A percentile compares a stretch with the other conserved stretches of the same genome.
These are phyloP conservation scores for Colius striatus DNA, from an alignment of 2,113 vertebrate genomes.

Conservation along the genomic window DNA sequence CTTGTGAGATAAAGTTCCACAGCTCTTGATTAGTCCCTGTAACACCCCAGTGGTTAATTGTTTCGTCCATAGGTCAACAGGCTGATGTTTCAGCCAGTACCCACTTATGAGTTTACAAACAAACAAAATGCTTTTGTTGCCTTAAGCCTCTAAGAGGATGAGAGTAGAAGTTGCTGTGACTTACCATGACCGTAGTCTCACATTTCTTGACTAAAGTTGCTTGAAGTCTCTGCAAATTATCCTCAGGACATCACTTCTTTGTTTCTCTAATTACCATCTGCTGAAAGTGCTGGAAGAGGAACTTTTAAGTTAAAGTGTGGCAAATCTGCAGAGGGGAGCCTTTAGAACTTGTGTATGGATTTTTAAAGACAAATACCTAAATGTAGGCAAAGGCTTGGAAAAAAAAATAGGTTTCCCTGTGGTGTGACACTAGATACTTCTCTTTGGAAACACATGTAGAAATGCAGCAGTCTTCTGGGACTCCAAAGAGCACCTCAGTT, in stretches of 20 bases:
- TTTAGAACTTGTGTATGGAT: neutral
- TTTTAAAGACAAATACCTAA: slow-evolving; percentile 27
- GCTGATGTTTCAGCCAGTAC: neutral
- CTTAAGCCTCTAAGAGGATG: slow-evolving; percentile 9
- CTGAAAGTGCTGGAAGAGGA: neutral
- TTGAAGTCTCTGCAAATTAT: neutral
- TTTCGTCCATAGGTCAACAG: neutral
- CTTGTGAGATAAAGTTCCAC: neutral
- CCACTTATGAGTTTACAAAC: neutral
- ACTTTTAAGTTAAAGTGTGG: neutral
- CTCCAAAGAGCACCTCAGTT: slow-evolving; percentile 55
- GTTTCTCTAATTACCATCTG: neutral
- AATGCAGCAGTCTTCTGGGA: slow-evolving; percentile 59
- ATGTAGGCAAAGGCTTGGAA: neutral
- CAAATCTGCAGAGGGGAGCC: neutral
- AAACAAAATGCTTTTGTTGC: slow-evolving; percentile 47
- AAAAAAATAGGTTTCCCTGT: neutral
- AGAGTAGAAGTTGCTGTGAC: neutral
- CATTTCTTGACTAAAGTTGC: neutral
- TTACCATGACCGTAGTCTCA: neutral
- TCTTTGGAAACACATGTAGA: slow-evolving; percentile 57
- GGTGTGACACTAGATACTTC: slow-evolving; percentile 58
- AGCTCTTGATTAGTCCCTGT: neutral
- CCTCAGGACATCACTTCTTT: neutral
- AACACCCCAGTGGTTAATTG: neutral